Conservation (phyloP, 2,797 vertebrate species). For the Mormyrops boulengeri region DNA sequence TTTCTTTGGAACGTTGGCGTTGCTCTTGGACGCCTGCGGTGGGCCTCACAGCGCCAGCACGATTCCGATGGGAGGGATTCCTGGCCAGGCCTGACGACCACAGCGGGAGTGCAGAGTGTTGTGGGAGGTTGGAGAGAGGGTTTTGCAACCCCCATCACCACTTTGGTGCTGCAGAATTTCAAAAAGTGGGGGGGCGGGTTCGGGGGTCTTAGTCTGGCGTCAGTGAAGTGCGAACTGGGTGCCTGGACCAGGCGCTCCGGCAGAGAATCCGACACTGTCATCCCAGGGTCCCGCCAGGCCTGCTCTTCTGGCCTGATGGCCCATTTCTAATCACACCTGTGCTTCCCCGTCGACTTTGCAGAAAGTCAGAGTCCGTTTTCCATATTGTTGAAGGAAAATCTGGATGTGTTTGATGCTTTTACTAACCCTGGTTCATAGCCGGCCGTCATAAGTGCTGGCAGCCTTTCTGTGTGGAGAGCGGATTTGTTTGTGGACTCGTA, state of each 20-base stretch:
- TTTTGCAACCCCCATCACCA: neutral
- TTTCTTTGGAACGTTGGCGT: constrained; percentile 13
- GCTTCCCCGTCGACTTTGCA: neutral
- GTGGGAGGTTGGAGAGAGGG: neutral
- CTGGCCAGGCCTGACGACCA: neutral
- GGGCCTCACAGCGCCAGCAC: neutral
- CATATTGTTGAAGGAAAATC: neutral
- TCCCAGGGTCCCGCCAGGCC: neutral
- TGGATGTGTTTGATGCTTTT: neutral
- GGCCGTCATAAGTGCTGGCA: neutral
- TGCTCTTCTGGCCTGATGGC: neutral
- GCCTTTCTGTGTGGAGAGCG: neutral
- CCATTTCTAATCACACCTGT: neutral
- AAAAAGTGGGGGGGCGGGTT: neutral
- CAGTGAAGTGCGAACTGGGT: neutral
- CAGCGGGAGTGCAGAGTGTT: neutral
- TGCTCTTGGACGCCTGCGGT: constrained; percentile 12
- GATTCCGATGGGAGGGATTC: neutral
- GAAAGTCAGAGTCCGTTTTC: neutral
- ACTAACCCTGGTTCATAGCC: neutral
- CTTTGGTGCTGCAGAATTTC: neutral
- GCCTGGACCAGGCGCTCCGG: neutral
- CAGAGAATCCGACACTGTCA: neutral
- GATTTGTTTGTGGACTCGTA: neutral
- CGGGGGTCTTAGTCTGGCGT: neutral